phyloP scores from a whole-genome alignment of 1,140 invertebrate genomes.

The Diachasma alloeum region DNA sequence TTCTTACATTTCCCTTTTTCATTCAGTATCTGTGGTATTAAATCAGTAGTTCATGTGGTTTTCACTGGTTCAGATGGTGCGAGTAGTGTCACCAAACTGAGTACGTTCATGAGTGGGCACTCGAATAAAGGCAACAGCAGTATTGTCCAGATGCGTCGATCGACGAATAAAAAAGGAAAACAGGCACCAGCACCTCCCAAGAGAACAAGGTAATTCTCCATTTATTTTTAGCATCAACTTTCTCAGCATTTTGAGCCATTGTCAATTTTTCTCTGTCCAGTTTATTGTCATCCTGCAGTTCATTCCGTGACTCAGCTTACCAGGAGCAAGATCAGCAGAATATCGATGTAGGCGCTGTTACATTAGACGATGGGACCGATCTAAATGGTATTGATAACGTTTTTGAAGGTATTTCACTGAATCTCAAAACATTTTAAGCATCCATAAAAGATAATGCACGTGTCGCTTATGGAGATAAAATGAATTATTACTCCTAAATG shows the following conservation, averaged over 20 bases:
- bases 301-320: constrained; percentile 78
- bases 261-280: constrained; percentile 60
- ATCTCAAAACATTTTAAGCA: constrained; percentile 41
- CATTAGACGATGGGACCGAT: constrained; percentile 69
- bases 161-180: constrained; percentile 88
- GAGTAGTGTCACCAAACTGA: constrained; percentile 70
- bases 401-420: constrained; percentile 68
- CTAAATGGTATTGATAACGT: constrained; percentile 76
- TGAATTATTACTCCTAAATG: constrained; percentile 24
- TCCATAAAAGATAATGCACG: constrained; percentile 45
- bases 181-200: constrained; percentile 95
- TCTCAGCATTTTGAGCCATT: constrained; percentile 9
- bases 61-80: constrained; percentile 62
- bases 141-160: constrained; percentile 83
- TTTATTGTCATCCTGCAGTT: constrained; percentile 84
- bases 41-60: constrained; percentile 15
- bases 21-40: not conserved
- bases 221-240: not conserved
- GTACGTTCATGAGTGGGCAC: constrained; percentile 72
- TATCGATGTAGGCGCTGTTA: constrained; percentile 54
- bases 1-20: not conserved
- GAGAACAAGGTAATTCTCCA: constrained; percentile 78
- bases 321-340: constrained; percentile 63
- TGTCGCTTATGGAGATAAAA: constrained; percentile 43
- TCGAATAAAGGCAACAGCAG: constrained; percentile 68